Evolutionary conservation across 2,888 invertebrate genomes (phyloP).

Genomic region (Yponomeuta evonymella): DNA sequence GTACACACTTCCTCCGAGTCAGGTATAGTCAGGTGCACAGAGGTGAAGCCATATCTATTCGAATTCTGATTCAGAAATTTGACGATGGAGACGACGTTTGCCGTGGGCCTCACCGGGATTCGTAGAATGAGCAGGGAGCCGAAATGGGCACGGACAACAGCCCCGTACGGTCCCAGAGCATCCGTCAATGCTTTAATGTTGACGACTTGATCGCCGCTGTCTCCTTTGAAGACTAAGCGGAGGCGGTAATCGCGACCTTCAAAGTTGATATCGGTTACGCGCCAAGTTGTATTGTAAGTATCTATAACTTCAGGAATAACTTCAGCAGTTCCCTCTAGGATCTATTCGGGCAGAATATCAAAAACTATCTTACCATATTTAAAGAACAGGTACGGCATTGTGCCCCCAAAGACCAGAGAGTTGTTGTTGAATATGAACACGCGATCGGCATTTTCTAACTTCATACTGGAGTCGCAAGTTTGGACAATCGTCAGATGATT

Average conservation of each 20-base stretch:
- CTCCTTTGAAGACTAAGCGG: conserved; percentile 43
- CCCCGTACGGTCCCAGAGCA: conserved; percentile 31
- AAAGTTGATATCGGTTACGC: neutral
- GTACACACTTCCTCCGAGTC: conserved; percentile 57
- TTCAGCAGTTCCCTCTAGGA: neutral
- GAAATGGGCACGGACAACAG: conserved; percentile 45
- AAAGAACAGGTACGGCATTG: conserved; percentile 63
- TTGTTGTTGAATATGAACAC: conserved; percentile 52
- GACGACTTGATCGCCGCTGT: conserved; percentile 25
- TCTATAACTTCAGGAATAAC: neutral
- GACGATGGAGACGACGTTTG: conserved; percentile 39
- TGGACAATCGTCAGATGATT: conserved; percentile 46
- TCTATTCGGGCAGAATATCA: neutral
- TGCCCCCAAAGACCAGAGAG: conserved; percentile 53
- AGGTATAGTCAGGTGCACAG: conserved; percentile 50
- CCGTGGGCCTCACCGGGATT: conserved; percentile 47
- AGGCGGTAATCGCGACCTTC: conserved; percentile 40
- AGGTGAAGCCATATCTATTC: conserved; percentile 39
- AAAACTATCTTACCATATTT: conserved; percentile 44
- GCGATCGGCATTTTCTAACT: conserved; percentile 51
- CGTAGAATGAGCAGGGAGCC: conserved; percentile 52
- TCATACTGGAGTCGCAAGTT: conserved; percentile 35
- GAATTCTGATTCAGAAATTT: conserved; percentile 39
- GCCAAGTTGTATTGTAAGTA: neutral
- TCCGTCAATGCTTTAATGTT: conserved; percentile 27